Evolutionary conservation across 92 coral and sea anemone species (phyloP).

Genomic region (Isaurus tuberculatus): DNA sequence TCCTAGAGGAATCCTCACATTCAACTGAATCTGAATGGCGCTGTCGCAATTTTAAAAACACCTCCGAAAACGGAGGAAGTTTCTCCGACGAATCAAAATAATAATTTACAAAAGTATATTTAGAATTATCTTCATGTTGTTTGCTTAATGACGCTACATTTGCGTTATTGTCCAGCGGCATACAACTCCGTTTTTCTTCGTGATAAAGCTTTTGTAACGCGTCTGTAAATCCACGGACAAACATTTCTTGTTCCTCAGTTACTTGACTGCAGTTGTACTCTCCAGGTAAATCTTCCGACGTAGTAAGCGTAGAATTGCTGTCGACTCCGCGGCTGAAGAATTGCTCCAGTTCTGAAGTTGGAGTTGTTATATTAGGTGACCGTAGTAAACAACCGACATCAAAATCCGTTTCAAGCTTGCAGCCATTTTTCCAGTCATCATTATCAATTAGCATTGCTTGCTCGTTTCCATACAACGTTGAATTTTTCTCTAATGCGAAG

Average conservation of each 20-base stretch:
- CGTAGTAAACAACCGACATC: conserved; percentile 76
- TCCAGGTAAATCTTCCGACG: conserved; percentile 22
- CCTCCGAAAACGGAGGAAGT: conserved; percentile 83
- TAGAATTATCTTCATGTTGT: conserved; percentile 54
- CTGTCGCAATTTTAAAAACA: conserved; percentile 58
- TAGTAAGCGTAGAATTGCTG: conserved; percentile 18
- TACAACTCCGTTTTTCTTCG: conserved; percentile 63
- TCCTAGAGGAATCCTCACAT: not conserved
- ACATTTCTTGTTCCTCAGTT: conserved; percentile 86
- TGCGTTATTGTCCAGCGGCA: conserved; percentile 41
- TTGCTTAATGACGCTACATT: conserved; percentile 34
- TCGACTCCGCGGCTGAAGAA: conserved; percentile 73
- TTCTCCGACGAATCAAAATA: conserved; percentile 76
- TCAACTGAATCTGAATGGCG: not conserved
- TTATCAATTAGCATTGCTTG: conserved; percentile 46
- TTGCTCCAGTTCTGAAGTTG: conserved; percentile 83
- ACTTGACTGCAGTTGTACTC: conserved; percentile 48
- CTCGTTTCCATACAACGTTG: conserved; percentile 58
- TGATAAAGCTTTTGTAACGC: conserved; percentile 73
- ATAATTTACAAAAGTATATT: conserved; percentile 82
- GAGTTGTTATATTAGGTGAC: conserved; percentile 84
- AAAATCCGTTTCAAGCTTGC: conserved; percentile 56
- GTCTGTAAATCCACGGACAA: conserved; percentile 88
- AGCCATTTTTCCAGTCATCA: conserved; percentile 56
- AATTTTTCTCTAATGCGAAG: conserved; percentile 56